Base-by-base conservation (phyloP, 2,888 invertebrate species). In the Drosophila rellima region DNA sequence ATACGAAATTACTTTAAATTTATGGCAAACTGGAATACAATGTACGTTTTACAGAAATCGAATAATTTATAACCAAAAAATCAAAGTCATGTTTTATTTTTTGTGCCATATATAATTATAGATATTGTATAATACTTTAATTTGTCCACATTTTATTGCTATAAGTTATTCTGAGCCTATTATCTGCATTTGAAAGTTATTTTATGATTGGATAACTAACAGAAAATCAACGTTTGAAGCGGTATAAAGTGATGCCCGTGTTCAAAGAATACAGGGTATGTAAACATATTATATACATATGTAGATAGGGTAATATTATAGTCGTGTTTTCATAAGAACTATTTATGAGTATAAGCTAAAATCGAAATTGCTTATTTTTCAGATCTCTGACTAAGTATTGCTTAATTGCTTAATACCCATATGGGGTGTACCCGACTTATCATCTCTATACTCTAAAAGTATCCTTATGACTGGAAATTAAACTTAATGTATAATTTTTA, bases 21-120 rank as follows among this genome's bases (percentile, higher is more conserved):
- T 13, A 33, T 64, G 44, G 20, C 15, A 45, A 20, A 60, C 40
- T 47, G 51, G 4, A 51, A 51, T 35, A 37, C 23, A 5, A 1
- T 3, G 13, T 15, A 3, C 40, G 0, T 35, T 20, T 4, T 23
- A 20, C 23, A 0, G 1, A 13, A 18, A 11, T 40, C 0, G 11
- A 31, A 31, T 17, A 10, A 42, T 18, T 40, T 52, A 31, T 10
- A 5, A 8, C 18, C 18, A 18, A 17, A 29, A 47, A 47, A 29
- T 47, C 17, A 29, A 11, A 47, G 10, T 47, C 6, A 17, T 11
- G 5, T n/a, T n/a, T 10, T 39, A 17, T 17, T 39, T 39, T n/a
- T 17, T 17, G 17, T 26, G 6, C 7, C 1, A 26, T 26, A 7
- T 23, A 23, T 6, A 23, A 23, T 23, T 23, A 23, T 23, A 23